Percentiles rank a stretch among this genome's conserved stretches.
Conservation (phyloP, 2,797 vertebrate species). For the Sternarchorhynchus goeldii region DNA sequence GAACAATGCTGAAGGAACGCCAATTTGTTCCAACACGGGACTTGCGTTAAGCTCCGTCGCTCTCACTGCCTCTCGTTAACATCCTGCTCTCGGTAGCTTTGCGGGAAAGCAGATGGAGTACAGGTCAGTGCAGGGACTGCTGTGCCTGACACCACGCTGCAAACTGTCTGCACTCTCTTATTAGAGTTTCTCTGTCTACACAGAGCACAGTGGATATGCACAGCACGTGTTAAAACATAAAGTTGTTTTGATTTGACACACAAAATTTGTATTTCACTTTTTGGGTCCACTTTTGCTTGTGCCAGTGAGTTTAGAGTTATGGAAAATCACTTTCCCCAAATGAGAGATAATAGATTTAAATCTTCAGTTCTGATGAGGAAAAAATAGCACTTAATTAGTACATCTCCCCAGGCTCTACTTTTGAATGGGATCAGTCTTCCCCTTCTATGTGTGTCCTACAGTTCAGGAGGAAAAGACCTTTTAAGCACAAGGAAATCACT, state of each 20-base stretch:
- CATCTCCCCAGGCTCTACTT: conserved; percentile 35
- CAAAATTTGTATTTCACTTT: conserved; percentile 7
- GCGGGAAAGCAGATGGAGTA: conserved; percentile 33
- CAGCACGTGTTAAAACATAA: background rate
- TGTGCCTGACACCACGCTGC: conserved; percentile 27
- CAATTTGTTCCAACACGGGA: conserved; percentile 40
- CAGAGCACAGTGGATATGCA: background rate
- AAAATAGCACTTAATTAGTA: conserved; percentile 44
- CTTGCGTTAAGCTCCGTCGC: conserved; percentile 43
- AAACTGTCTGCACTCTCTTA: conserved; percentile 40
- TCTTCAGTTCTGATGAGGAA: conserved; percentile 25
- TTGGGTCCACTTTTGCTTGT: background rate
- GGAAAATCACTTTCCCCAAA: conserved; percentile 31
- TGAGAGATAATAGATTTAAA: conserved; percentile 30
- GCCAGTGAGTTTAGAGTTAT: conserved; percentile 3
- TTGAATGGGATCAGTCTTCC: conserved; percentile 36
- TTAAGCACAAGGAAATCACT: conserved; percentile 30
- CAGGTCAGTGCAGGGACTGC: conserved; percentile 33
- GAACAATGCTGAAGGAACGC: conserved; percentile 37
- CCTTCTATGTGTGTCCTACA: conserved; percentile 24
- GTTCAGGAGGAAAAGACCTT: conserved; percentile 26
- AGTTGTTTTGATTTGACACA: background rate
- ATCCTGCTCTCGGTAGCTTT: conserved; percentile 12
- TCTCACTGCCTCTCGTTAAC: conserved; percentile 41
- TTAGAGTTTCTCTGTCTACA: conserved; percentile 15